phyloP scores from a whole-genome alignment of 2,888 invertebrate species.

The Orthosia incerta region DNA sequence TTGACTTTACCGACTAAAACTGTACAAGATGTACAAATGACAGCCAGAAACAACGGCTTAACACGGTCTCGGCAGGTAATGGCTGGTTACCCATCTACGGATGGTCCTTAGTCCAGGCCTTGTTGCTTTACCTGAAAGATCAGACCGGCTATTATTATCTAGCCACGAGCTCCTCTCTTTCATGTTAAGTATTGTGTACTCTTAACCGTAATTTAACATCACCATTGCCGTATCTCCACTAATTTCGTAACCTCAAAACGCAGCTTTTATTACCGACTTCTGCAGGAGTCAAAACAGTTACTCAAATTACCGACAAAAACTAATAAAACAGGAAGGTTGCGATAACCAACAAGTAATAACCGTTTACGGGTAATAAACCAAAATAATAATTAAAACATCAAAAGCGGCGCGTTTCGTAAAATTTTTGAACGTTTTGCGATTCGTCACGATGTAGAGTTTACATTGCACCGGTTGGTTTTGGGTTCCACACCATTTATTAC shows the following conservation, averaged over 20 bases:
- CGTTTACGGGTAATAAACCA: slow-evolving; percentile 77
- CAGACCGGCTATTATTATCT: too few species aligned
- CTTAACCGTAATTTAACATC: slow-evolving; percentile 1
- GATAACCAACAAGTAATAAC: slow-evolving; percentile 63
- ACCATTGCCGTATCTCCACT: slow-evolving; percentile 17
- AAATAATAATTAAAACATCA: slow-evolving; percentile 75
- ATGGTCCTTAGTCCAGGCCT: too few species aligned
- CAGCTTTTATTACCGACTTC: slow-evolving; percentile 45
- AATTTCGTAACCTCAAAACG: slow-evolving; percentile 39
- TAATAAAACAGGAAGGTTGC: slow-evolving; percentile 63
- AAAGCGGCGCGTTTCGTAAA: slow-evolving; percentile 70
- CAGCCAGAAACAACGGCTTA: too few species aligned
- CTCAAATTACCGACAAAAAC: slow-evolving; percentile 61
- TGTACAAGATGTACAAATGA: too few species aligned
- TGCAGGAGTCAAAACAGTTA: slow-evolving; percentile 62
- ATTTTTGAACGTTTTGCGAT: slow-evolving; percentile 62
- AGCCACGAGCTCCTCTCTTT: too few species aligned
- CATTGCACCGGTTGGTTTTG: slow-evolving; percentile 58
- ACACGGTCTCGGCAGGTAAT: too few species aligned
- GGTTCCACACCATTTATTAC: slow-evolving; percentile 40
- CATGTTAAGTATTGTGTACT: neutral
- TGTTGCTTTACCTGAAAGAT: too few species aligned
- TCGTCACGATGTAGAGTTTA: slow-evolving; percentile 67
- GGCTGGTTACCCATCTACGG: too few species aligned
- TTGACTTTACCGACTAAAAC: too few species aligned